Conservation (phyloP, 2,888 invertebrate genomes). For the Taenaris catops region DNA sequence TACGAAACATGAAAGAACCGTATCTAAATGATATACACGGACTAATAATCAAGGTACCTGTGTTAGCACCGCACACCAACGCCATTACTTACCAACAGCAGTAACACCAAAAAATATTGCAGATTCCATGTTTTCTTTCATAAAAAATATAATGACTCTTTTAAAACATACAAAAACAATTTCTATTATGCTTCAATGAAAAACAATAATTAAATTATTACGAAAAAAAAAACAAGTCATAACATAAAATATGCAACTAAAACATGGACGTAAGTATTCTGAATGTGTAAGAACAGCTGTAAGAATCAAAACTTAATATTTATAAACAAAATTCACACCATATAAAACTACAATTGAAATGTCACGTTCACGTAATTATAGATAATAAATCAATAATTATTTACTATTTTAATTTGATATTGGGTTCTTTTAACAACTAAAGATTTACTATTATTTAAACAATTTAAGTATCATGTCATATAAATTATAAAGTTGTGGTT, state of each 20-base stretch:
- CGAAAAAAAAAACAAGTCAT: conserved; percentile 72
- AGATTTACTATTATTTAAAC: conserved; percentile 18
- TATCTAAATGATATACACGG: conserved; percentile 44
- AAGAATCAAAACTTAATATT: conserved; percentile 47
- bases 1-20: conserved; percentile 39
- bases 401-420: conserved; percentile 14
- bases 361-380: conserved; percentile 17
- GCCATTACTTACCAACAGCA: conserved; percentile 8
- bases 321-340: conserved; percentile 60
- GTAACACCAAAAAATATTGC: conserved; percentile 59
- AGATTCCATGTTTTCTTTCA: conserved; percentile 65
- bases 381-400: conserved; percentile 11
- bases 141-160: conserved; percentile 45
- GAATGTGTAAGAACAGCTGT: conserved; percentile 64
- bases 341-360: conserved; percentile 56
- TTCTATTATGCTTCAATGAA: conserved; percentile 65
- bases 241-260: conserved; percentile 75
- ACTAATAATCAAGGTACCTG: too few relatives aligned
- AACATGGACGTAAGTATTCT: conserved; percentile 73
- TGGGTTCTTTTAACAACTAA: conserved; percentile 13
- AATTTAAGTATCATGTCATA: conserved; percentile 25
- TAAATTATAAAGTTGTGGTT: too few relatives aligned
- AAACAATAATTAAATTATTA: conserved; percentile 65
- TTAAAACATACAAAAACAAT: conserved; percentile 40
- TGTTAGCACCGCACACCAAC: too few relatives aligned